These are phyloP conservation scores for Pandemis corylana DNA, from an alignment of 2,888 invertebrate species.

Conservation along the genomic window DNA sequence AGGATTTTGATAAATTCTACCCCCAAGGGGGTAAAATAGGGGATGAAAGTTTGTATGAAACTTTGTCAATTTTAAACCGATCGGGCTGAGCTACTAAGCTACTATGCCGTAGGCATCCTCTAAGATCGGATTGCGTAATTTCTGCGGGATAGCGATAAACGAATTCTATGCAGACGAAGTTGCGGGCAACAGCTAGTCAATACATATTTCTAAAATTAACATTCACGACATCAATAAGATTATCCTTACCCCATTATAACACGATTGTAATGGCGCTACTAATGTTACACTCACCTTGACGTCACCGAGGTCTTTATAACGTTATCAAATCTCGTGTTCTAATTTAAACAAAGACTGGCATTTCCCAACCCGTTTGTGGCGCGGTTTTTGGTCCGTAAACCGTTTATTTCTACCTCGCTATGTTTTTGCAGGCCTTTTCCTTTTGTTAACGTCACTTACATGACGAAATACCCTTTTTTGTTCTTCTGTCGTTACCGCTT, in stretches of 20 bases:
- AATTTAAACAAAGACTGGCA: slow-evolving; percentile 22
- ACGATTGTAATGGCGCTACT: neutral
- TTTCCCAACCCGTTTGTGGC: slow-evolving; percentile 35
- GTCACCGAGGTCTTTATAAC: slow-evolving; percentile 16
- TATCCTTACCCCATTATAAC: neutral
- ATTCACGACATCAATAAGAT: neutral
- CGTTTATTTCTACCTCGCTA: slow-evolving; percentile 25
- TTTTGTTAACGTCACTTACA: slow-evolving; percentile 31
- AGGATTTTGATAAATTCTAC: too few relatives aligned
- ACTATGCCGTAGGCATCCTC: too few relatives aligned
- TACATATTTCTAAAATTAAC: neutral
- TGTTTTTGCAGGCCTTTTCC: slow-evolving; percentile 38
- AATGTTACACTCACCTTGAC: slow-evolving; percentile 26
- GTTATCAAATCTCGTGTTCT: slow-evolving; percentile 19
- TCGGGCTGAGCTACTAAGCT: too few relatives aligned
- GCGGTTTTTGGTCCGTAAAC: slow-evolving; percentile 40
- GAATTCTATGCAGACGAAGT: too few relatives aligned
- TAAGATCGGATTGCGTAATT: too few relatives aligned
- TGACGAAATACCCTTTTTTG: slow-evolving; percentile 39
- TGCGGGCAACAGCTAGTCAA: too few relatives aligned
- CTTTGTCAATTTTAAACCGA: too few relatives aligned
- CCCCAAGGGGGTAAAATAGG: too few relatives aligned
- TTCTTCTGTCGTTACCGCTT: slow-evolving; percentile 35
- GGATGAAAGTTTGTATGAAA: too few relatives aligned
- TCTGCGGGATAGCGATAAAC: too few relatives aligned